phyloP scores from a whole-genome alignment of 2,113 vertebrate species.

The Hyperopisus bebe region DNA sequence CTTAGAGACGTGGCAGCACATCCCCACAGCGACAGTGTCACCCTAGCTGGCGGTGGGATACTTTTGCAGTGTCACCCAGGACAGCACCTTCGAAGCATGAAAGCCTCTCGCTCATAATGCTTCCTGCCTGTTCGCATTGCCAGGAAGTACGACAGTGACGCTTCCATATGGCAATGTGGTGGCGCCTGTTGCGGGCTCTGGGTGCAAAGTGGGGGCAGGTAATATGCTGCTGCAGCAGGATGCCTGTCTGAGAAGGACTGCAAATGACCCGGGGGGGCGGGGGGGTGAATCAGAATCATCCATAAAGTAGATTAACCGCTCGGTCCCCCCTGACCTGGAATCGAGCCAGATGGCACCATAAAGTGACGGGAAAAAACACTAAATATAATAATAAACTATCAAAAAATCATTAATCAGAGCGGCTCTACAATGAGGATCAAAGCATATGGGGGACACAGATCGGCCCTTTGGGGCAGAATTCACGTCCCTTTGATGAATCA shows the following conservation, averaged over 20 bases:
- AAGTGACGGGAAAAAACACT: background rate
- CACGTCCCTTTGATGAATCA: conserved; percentile 30
- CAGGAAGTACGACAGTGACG: background rate
- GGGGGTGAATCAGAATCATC: background rate
- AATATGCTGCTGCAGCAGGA: background rate
- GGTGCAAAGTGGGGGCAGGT: background rate
- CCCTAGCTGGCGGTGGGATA: no score
- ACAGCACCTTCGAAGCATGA: background rate
- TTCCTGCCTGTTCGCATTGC: background rate
- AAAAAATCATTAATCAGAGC: conserved; percentile 33
- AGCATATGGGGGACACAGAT: conserved; percentile 8
- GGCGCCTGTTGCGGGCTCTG: background rate
- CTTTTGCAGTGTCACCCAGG: background rate
- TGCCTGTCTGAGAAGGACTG: background rate
- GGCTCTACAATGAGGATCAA: conserved; percentile 23
- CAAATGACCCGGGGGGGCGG: background rate
- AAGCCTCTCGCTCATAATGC: background rate
- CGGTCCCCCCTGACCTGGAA: background rate
- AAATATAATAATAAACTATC: conserved; percentile 26
- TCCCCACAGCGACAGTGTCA: background rate
- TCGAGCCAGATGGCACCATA: conserved; percentile 14
- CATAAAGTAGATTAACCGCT: background rate
- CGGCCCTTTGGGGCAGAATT: background rate
- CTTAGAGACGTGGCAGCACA: background rate
- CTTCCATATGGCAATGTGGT: background rate